phyloP scores from a whole-genome alignment of 2,888 invertebrate genomes.

The Prenolepis imparis region DNA sequence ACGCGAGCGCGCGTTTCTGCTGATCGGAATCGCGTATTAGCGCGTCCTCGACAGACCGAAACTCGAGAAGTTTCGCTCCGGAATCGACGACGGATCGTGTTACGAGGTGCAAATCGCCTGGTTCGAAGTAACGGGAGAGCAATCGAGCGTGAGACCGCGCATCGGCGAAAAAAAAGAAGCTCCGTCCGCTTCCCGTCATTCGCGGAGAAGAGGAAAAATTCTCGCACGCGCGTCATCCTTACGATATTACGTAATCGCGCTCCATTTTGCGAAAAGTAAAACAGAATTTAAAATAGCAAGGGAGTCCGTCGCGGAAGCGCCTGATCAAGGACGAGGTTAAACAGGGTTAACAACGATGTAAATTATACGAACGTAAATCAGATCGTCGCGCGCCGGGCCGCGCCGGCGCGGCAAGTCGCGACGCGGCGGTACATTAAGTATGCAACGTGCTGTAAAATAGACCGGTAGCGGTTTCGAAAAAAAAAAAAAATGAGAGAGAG shows the following conservation, averaged over 20 bases:
- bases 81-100: constrained; percentile 60
- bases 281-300: background rate
- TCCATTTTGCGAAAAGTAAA: background rate
- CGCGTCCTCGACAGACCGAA: constrained; percentile 60
- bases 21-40: constrained; percentile 65
- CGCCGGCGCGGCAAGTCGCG: constrained; percentile 33
- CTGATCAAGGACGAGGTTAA: constrained; percentile 51
- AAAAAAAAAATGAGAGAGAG: background rate
- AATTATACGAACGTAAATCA: constrained; percentile 57
- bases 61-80: constrained; percentile 63
- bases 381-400: constrained; percentile 38
- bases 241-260: background rate
- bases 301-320: background rate
- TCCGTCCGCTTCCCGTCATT: background rate
- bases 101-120: constrained; percentile 69
- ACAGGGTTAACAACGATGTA: constrained; percentile 60
- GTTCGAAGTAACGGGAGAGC: constrained; percentile 66
- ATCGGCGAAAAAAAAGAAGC: background rate
- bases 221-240: background rate
- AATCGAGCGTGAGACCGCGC: constrained; percentile 27
- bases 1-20: constrained; percentile 42
- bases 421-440: constrained; percentile 25
- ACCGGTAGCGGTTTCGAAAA: constrained; percentile 35
- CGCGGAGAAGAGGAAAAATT: background rate
- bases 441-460: constrained; percentile 46